These are phyloP conservation scores for Cataglyphis hispanica DNA, from an alignment of 1,140 invertebrate genomes.

Conservation along the genomic window DNA sequence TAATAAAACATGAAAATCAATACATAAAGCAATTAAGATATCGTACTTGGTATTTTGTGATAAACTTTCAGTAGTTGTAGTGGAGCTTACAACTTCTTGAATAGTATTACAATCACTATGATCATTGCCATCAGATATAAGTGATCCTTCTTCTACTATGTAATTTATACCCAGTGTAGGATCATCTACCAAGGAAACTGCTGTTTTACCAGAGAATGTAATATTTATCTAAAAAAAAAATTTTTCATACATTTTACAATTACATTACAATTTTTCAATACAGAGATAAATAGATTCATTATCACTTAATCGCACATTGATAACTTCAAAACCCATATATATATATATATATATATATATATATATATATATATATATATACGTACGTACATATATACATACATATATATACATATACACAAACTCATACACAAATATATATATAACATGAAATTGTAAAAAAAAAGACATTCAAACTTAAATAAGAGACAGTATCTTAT, in stretches of 20 bases:
- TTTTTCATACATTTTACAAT: constrained; percentile 49
- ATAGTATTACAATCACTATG: constrained; percentile 62
- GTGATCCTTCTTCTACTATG: constrained; percentile 88
- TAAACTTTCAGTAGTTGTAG: constrained; percentile 64
- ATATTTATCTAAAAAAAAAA: constrained; percentile 88
- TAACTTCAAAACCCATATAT: background rate
- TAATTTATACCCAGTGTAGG: constrained; percentile 91
- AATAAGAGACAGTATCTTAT: background rate
- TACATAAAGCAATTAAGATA: background rate
- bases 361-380: too few relatives aligned
- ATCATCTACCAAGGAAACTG: constrained; percentile 90
- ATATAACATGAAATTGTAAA: too few relatives aligned
- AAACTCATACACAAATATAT: too few relatives aligned
- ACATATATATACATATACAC: too few relatives aligned
- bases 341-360: background rate
- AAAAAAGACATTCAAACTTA: background rate
- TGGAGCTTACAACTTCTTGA: constrained; percentile 49
- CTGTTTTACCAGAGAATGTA: constrained; percentile 88
- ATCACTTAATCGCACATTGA: background rate
- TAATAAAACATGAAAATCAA: background rate
- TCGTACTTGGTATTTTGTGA: constrained; percentile 74
- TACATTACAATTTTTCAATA: too few relatives aligned
- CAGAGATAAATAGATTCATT: constrained; percentile 9
- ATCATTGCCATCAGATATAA: constrained; percentile 44
- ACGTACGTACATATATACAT: too few relatives aligned